A percentile compares a stretch with the other conserved stretches of the same genome.
Conservation (phyloP, 2,113 vertebrate species). For the Ptilorrhoa leucosticta region DNA sequence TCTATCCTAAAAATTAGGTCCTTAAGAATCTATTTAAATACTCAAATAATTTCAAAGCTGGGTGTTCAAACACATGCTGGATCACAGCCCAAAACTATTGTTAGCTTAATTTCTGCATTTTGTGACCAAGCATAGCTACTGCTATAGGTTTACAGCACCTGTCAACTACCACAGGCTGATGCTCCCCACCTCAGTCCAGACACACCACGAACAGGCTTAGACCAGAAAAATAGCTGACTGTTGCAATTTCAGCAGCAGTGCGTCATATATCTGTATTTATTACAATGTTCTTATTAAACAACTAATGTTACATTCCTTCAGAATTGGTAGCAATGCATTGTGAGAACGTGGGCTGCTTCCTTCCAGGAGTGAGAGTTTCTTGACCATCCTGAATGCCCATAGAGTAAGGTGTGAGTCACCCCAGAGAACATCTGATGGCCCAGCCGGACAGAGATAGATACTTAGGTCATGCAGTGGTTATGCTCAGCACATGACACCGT, state of each 20-base stretch:
- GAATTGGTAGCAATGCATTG: neutral
- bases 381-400: neutral
- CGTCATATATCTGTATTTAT: neutral
- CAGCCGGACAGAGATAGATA: neutral
- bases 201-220: neutral
- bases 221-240: neutral
- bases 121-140: neutral
- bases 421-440: neutral
- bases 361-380: neutral
- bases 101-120: neutral
- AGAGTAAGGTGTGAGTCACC: fast-evolving
- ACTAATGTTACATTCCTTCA: neutral
- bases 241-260: neutral
- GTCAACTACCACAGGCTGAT: neutral
- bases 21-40: neutral
- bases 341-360: fast-evolving
- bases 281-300: neutral
- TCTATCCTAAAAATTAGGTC: neutral
- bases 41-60: neutral
- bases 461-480: neutral
- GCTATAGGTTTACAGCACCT: neutral
- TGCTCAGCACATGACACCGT: neutral
- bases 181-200: neutral
- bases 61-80: neutral
- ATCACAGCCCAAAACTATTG: neutral